phyloP scores from a whole-genome alignment of 2,888 invertebrate species.

The Heliconius aoede region DNA sequence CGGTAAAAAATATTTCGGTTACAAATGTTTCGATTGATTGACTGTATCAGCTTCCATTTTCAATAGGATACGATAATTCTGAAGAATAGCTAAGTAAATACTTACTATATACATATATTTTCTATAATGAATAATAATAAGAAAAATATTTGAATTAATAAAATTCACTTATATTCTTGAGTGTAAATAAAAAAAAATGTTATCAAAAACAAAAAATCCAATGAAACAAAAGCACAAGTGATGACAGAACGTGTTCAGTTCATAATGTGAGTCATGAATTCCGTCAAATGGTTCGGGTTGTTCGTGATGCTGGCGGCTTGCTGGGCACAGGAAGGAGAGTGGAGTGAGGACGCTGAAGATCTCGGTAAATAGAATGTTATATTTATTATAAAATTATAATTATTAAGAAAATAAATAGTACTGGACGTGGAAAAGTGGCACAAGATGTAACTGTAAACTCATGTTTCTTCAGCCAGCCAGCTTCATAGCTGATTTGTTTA shows the following conservation, averaged over 20 bases:
- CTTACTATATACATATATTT: constrained; percentile 19
- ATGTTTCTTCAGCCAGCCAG: no score
- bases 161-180: background rate
- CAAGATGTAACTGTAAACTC: no score
- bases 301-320: constrained; percentile 75
- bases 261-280: constrained; percentile 63
- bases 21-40: background rate
- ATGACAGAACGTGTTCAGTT: constrained; percentile 36
- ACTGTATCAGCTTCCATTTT: constrained; percentile 9
- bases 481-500: no score
- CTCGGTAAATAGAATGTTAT: constrained; percentile 62
- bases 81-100: background rate
- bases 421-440: no score
- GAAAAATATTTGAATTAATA: background rate
- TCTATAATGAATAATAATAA: background rate
- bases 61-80: background rate
- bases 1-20: background rate
- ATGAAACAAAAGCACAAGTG: constrained; percentile 26
- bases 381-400: background rate
- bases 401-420: no score
- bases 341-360: constrained; percentile 80
- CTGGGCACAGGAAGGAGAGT: constrained; percentile 80
- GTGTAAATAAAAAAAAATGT: constrained; percentile 21
- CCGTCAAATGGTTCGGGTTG: constrained; percentile 74
- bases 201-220: constrained; percentile 25